Conservation (phyloP, 2,888 invertebrate species). For the Ligdia adustata region DNA sequence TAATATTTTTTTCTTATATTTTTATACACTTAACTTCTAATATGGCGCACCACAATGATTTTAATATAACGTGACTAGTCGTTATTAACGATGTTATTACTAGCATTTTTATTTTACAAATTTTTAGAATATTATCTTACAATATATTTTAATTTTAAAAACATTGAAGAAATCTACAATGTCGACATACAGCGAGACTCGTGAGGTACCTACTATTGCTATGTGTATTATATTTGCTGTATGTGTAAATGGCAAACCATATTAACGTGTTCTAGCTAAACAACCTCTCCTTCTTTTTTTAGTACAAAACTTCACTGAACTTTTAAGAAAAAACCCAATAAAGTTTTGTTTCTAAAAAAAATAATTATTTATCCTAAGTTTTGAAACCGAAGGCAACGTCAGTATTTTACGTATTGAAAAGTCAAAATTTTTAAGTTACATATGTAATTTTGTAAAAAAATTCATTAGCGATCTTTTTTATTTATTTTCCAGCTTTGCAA, state of each 20-base stretch:
- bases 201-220: slow-evolving; percentile 47
- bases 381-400: slow-evolving; percentile 10
- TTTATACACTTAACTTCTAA: slow-evolving; percentile 45
- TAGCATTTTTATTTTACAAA: slow-evolving; percentile 29
- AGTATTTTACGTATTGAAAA: slow-evolving; percentile 6
- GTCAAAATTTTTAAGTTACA: too few species aligned
- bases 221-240: slow-evolving; percentile 4
- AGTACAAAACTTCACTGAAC: slow-evolving; percentile 3
- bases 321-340: slow-evolving; percentile 3
- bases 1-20: slow-evolving; percentile 31
- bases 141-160: slow-evolving; percentile 55
- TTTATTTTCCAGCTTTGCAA: too few species aligned
- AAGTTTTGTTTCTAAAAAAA: neutral
- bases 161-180: slow-evolving; percentile 47
- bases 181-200: slow-evolving; percentile 47
- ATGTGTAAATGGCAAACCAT: slow-evolving; percentile 21
- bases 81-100: slow-evolving; percentile 40
- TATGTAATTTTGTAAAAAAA: too few species aligned
- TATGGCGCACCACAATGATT: slow-evolving; percentile 54
- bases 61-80: slow-evolving; percentile 40
- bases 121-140: slow-evolving; percentile 24
- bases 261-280: slow-evolving; percentile 20
- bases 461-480: too few species aligned
- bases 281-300: neutral
- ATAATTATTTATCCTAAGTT: slow-evolving; percentile 2